Conservation (phyloP, 2,888 invertebrate genomes). For the Mesorhabditis spiculigera region DNA sequence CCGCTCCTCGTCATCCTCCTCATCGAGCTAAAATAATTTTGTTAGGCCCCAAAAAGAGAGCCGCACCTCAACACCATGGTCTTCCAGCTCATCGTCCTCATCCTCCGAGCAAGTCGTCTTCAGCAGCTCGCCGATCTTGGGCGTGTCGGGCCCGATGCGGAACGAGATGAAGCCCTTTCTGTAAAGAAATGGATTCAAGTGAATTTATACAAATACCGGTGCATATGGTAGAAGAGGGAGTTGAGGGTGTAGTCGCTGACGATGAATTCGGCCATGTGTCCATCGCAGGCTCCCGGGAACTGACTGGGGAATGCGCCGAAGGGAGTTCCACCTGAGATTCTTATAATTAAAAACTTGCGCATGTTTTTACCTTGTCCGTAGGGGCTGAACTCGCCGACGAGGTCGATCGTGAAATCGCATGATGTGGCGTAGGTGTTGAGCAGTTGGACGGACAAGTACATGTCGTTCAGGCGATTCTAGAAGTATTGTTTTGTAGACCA, state of each 20-base stretch:
- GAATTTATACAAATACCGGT: slow-evolving; percentile 21
- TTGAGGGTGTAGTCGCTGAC: slow-evolving; percentile 53
- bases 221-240: slow-evolving; percentile 50
- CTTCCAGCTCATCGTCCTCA: slow-evolving; percentile 31
- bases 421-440: slow-evolving; percentile 48
- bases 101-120: slow-evolving; percentile 56
- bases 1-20: slow-evolving; percentile 14
- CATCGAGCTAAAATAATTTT: slow-evolving; percentile 11
- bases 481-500: neutral
- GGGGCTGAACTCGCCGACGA: slow-evolving; percentile 53
- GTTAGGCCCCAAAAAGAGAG: neutral
- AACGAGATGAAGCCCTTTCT: slow-evolving; percentile 50
- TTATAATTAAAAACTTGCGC: neutral
- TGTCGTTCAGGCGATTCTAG: slow-evolving; percentile 43
- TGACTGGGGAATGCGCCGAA: slow-evolving; percentile 52
- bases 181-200: neutral
- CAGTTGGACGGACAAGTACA: slow-evolving; percentile 46
- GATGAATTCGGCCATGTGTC: slow-evolving; percentile 50
- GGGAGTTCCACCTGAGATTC: slow-evolving; percentile 32
- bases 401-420: slow-evolving; percentile 50
- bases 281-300: slow-evolving; percentile 43
- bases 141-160: slow-evolving; percentile 55
- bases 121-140: slow-evolving; percentile 53
- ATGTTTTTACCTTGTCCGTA: slow-evolving; percentile 24
- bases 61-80: slow-evolving; percentile 7